A percentile compares a stretch with the other conserved stretches of the same genome.
These are phyloP conservation scores for Allolobophora icterica DNA, from an alignment of 2,888 invertebrate species.

Conservation along the genomic window DNA sequence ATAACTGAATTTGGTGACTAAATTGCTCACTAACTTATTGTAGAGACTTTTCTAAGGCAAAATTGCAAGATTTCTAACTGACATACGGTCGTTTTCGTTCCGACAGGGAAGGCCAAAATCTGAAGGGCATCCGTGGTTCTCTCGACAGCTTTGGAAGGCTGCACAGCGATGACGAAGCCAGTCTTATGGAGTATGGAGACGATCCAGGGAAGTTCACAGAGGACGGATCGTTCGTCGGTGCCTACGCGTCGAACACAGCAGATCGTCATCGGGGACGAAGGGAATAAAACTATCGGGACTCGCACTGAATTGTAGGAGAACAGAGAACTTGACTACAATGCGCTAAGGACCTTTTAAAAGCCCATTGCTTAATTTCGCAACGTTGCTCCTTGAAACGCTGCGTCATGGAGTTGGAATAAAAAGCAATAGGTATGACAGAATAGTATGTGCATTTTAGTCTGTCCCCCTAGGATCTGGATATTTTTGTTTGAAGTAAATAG, in stretches of 20 bases:
- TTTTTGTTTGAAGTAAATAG: too few relatives aligned
- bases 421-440: too few relatives aligned
- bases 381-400: too few relatives aligned
- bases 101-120: conserved; percentile 48
- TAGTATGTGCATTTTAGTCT: too few relatives aligned
- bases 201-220: conserved; percentile 90
- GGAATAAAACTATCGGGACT: background rate
- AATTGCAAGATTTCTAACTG: background rate
- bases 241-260: conserved; percentile 31
- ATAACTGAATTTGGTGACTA: too few relatives aligned
- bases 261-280: conserved; percentile 12
- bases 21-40: too few relatives aligned
- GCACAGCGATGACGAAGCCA: conserved; percentile 84
- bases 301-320: background rate
- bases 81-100: background rate
- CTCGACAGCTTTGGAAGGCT: conserved; percentile 65
- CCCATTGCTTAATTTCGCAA: too few relatives aligned
- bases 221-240: conserved; percentile 71
- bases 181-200: conserved; percentile 97
- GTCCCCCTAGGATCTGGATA: too few relatives aligned
- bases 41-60: too few relatives aligned
- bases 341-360: background rate
- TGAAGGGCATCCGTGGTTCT: conserved; percentile 58
- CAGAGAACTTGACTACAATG: background rate
- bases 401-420: too few relatives aligned